phyloP scores from a whole-genome alignment of 2,888 invertebrate genomes.

The Drosophila kokeensis region DNA sequence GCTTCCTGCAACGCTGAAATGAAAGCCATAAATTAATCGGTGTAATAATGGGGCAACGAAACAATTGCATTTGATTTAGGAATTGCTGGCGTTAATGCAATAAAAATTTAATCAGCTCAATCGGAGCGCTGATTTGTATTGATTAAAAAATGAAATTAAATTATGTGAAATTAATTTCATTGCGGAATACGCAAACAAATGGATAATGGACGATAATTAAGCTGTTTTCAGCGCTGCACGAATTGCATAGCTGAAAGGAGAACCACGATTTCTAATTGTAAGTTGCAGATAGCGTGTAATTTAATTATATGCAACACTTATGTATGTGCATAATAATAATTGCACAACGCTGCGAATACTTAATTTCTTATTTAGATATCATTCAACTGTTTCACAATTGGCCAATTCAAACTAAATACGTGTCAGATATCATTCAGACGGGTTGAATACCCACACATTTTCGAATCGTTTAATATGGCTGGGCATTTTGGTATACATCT shows the following conservation, averaged over 20 bases:
- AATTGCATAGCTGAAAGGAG: not conserved
- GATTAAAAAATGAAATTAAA: constrained; percentile 40
- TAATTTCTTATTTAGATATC: constrained; percentile 29
- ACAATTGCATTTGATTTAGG: constrained; percentile 76
- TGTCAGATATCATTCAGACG: constrained; percentile 33
- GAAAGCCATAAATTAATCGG: constrained; percentile 57
- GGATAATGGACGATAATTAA: constrained; percentile 43
- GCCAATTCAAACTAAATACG: constrained; percentile 29
- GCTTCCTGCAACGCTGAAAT: constrained; percentile 42
- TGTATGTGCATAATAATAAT: constrained; percentile 3
- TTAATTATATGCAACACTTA: constrained; percentile 9
- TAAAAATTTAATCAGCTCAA: constrained; percentile 51
- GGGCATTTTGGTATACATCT: constrained; percentile 6
- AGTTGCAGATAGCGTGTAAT: constrained; percentile 8
- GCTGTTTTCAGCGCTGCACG: constrained; percentile 6
- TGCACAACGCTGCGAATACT: constrained; percentile 37
- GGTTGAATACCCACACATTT: constrained; percentile 4
- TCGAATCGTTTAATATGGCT: constrained; percentile 3
- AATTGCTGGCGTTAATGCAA: constrained; percentile 49
- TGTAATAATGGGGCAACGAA: constrained; percentile 59
- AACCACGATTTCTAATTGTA: constrained; percentile 6
- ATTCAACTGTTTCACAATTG: constrained; percentile 43
- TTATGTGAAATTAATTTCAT: constrained; percentile 43
- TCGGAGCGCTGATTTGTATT: constrained; percentile 24
- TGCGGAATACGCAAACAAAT: constrained; percentile 19